phyloP scores from a whole-genome alignment of 2,888 invertebrate species.

The Amphipyra berbera region DNA sequence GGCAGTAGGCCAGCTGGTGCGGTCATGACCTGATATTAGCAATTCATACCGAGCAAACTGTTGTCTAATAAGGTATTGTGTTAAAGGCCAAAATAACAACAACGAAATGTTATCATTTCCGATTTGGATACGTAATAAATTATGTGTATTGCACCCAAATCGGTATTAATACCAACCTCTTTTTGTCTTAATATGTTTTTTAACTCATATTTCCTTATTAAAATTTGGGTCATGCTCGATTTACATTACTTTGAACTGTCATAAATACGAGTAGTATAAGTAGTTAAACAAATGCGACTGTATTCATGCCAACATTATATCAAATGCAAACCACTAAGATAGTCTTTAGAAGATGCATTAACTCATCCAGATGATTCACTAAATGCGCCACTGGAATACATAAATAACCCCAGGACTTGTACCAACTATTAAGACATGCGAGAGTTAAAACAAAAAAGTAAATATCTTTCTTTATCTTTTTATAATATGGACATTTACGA shows the following conservation, averaged over 20 bases:
- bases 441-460: background rate
- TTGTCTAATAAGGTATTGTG: constrained; percentile 7
- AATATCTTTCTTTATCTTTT: background rate
- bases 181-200: constrained; percentile 2
- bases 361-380: constrained; percentile 58
- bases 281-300: constrained; percentile 33
- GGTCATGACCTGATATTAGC: constrained; percentile 19
- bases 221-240: constrained; percentile 34
- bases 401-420: constrained; percentile 39
- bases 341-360: constrained; percentile 51
- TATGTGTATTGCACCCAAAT: too few relatives aligned
- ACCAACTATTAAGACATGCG: constrained; percentile 2
- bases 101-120: constrained; percentile 6
- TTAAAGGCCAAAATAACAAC: constrained; percentile 14
- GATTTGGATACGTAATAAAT: constrained; percentile 24
- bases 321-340: constrained; percentile 42
- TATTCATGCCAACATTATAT: constrained; percentile 45
- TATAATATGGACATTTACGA: constrained; percentile 25
- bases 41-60: constrained; percentile 19
- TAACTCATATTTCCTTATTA: constrained; percentile 29
- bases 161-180: too few relatives aligned
- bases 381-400: constrained; percentile 41
- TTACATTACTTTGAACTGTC: constrained; percentile 27
- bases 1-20: constrained; percentile 15
- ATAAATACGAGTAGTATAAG: constrained; percentile 26